Evolutionary conservation across 1,140 invertebrate species (phyloP).

Genomic region (Drosophila parvula): DNA sequence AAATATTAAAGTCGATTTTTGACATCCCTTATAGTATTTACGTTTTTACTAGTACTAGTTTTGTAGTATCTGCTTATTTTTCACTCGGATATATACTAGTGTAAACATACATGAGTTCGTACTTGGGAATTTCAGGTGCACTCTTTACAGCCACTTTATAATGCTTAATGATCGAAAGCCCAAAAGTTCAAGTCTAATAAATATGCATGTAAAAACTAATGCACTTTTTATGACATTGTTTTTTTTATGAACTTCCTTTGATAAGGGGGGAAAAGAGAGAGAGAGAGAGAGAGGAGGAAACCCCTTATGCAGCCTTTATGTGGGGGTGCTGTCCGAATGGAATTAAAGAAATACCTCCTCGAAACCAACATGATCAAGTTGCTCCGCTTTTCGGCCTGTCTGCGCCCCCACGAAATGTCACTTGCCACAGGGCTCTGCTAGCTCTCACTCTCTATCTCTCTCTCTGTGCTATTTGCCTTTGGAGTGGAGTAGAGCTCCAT

Average conservation of each 20-base stretch:
- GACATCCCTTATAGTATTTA: too few relatives aligned
- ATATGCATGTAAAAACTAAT: background rate
- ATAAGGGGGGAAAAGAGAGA: background rate
- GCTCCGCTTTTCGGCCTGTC: constrained; percentile 19
- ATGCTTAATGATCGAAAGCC: too few relatives aligned
- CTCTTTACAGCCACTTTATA: too few relatives aligned
- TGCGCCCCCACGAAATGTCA: constrained; percentile 36
- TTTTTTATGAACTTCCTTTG: background rate
- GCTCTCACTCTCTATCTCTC: background rate
- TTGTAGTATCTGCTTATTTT: too few relatives aligned
- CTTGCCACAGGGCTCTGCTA: constrained; percentile 36
- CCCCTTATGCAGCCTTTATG: background rate
- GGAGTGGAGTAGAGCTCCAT: constrained; percentile 28
- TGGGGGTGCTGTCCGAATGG: background rate
- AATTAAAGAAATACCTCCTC: constrained; percentile 1
- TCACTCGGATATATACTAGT: too few relatives aligned
- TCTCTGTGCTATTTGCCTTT: constrained; percentile 16
- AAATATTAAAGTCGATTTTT: too few relatives aligned
- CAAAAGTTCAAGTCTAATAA: too few relatives aligned
- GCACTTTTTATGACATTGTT: background rate
- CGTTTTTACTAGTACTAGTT: too few relatives aligned
- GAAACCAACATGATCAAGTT: constrained; percentile 16
- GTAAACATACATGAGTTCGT: too few relatives aligned
- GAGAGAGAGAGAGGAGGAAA: background rate
- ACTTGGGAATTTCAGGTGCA: too few relatives aligned